Evolutionary conservation across 2,113 vertebrate species (phyloP), one percentile per base, ranked within the genome.

Genomic region (Paedocypris sp.): DNA sequence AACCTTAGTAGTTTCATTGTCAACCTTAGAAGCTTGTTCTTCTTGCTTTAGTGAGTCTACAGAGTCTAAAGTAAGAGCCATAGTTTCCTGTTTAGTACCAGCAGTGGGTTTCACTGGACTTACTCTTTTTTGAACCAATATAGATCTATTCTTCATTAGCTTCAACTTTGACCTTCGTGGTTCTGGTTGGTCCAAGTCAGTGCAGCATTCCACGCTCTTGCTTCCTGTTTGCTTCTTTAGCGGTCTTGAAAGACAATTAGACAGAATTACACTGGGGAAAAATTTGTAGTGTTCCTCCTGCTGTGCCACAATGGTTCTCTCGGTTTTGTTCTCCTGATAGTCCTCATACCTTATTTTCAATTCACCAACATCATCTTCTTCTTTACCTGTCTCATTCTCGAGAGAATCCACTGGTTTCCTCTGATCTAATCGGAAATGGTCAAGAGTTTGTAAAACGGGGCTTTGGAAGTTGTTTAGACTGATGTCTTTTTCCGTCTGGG

Each of bases 261-360:
- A 97, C 76, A 98, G 93, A 69, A 98, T 94, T 65, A 98, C 92
- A 46, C 92, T 98, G 19, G 95, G 95, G 69, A 98, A 98, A 77
- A 98, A 98, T 80, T 94, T 96, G 70, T 98, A 98, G 81, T 98
- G 94, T 6, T 91, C 90, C 77, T 91, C 91, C 84, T 96, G 94
- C 72, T 97, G 95, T 68, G 89, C 92, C 71, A 89, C 87, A 60
- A 88, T 90, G 60, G 90, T 90, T 70, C 87, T 88, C 74, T 97
- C 94, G 0, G 84, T 84, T 75, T 95, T 94, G 70, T 94, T 92
- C 74, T 97, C 93, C 77, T 94, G 91, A 85, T 95, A 97, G 76
- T 94, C 95, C 80, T 97, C 94, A 57, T 97, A 98, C 67, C 90
- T 87, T 79, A 96, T 93, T 85, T 97, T 98, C 68, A 97, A 88